Base-by-base conservation (phyloP, 2,888 invertebrate species). In the Caenorhabditis becei region DNA sequence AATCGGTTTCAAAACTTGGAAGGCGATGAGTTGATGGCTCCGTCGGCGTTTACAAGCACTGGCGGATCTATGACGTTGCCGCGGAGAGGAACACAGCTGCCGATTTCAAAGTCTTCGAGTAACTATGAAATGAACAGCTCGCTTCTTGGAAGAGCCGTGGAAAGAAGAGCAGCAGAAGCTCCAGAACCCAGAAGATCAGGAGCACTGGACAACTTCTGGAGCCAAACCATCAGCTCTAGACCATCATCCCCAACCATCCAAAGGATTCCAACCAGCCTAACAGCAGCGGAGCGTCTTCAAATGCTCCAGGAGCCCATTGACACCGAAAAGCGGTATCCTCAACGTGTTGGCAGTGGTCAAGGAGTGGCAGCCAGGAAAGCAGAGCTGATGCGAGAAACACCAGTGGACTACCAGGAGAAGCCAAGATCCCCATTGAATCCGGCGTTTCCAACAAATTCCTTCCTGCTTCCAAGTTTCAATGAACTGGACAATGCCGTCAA, bases 221-320 rank as follows among this genome's bases (percentile, higher is more conserved):
- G 82, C 51, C 79, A 86, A 16, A 88, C 87, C 10, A 84, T 88
- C 28, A 83, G 83, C 24, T 81, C 80, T 14, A 74, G 87, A 35
- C 80, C 87, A 3, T 79, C 84, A 20, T 84, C 89, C 1, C 83
- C 86, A 10, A 75, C 87, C 0, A 78, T 87, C 51, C 85, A 84
- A 47, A 75, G 86, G 11, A 82, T 88, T 44, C 79, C 87, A n/a
- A 71, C 85, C 32, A 82, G 84, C 54, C 56, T 90, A 26, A 87
- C 88, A 5, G 89, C 90, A 4, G 89, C 90, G 0, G 90, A 90
- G 77, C 83, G 89, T 16, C 82, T 90, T 16, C 88, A 88, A 69
- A 77, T 89, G 79, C 85, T 90, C 4, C 89, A 90, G 56, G 89
- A 89, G 58, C 83, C 86, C 2, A 63, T 86, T 4, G 86, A 89